Base-by-base conservation (phyloP, 2,113 vertebrate species). In the Dipodomys spectabilis region DNA sequence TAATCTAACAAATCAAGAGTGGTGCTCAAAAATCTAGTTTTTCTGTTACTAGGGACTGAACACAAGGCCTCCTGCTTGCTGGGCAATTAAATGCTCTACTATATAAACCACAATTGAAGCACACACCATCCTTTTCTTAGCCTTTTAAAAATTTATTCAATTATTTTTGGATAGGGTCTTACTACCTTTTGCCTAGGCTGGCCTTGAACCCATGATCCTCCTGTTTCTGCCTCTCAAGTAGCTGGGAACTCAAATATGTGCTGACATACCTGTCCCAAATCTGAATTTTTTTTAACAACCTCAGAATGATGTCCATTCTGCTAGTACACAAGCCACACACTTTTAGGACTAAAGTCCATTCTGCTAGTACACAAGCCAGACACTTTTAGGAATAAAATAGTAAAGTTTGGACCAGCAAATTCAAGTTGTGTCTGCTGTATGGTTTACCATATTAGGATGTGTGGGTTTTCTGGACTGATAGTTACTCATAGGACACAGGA, bases 251-350 rank as follows among this genome's bases (percentile, higher is more conserved):
- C 62, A 64, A 25, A 64, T 22, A 64, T 64, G 62, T 23, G 23
- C 62, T 25, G 23, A 20, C 62, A 64, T 9, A 23, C 22, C 23
- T 64, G 23, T 20, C 62, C 62, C 19, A 64, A 64, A 64, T 64
- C 53, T 57, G 32, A 65, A 77, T 75, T 71, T 91, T 65, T 82
- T 91, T 65, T 82, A 75, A 79, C 32, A 85, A 88, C 57, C 13
- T 74, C 67, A 57, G 49, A 28, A 19, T 65, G 84, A 86, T 15
- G 35, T 8, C 6, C 45, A 16, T 3, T 6, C 16, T 23, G 22
- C 30, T 35, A 6, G n/a, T 20, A 8, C 3, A 1, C 2, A 35
- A 32, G 80, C 1, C 22, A 20, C 45, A 80, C 2, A 64, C 30
- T 77, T 93, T 73, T 4, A 71, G 22, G 39, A 57, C 71, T 6